Evolutionary conservation across 2,797 vertebrate species (phyloP).

Genomic region (Pseudochirops corinnae): DNA sequence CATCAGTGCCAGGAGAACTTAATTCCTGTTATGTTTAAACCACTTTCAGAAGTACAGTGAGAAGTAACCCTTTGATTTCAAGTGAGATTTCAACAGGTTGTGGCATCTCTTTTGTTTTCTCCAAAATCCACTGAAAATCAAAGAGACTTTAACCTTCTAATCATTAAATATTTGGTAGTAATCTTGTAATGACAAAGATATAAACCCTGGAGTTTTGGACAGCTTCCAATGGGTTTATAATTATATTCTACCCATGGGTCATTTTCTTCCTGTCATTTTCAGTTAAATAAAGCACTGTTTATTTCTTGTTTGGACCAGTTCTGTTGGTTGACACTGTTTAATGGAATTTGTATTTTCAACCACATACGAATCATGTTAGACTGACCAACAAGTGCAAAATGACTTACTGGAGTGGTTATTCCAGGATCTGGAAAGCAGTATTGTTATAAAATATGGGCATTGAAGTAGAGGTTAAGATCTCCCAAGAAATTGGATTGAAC

Average conservation of each 20-base stretch:
- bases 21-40: background rate
- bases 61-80: background rate
- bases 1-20: background rate
- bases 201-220: slow-evolving; percentile 20
- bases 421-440: slow-evolving; percentile 10
- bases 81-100: background rate
- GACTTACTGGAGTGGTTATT: slow-evolving; percentile 27
- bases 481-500: slow-evolving; percentile 46
- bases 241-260: background rate
- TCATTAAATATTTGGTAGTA: slow-evolving; percentile 41
- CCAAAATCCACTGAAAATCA: slow-evolving; percentile 45
- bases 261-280: slow-evolving; percentile 15
- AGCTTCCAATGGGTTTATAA: slow-evolving; percentile 33
- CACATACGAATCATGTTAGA: slow-evolving; percentile 22
- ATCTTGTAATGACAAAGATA: slow-evolving; percentile 11
- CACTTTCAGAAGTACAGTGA: background rate
- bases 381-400: slow-evolving; percentile 48
- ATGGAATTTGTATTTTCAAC: slow-evolving; percentile 49
- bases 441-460: slow-evolving; percentile 22
- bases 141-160: slow-evolving; percentile 42
- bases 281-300: slow-evolving; percentile 14
- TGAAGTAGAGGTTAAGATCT: slow-evolving; percentile 36
- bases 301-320: slow-evolving; percentile 16
- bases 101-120: slow-evolving; percentile 51
- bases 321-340: slow-evolving; percentile 46